Percentiles rank a stretch among this genome's conserved stretches.
These are phyloP conservation scores for Catostylus mosaicus DNA, from an alignment of 30 jellyfish, hydroid and myxozoan genomes.

Conservation along the genomic window DNA sequence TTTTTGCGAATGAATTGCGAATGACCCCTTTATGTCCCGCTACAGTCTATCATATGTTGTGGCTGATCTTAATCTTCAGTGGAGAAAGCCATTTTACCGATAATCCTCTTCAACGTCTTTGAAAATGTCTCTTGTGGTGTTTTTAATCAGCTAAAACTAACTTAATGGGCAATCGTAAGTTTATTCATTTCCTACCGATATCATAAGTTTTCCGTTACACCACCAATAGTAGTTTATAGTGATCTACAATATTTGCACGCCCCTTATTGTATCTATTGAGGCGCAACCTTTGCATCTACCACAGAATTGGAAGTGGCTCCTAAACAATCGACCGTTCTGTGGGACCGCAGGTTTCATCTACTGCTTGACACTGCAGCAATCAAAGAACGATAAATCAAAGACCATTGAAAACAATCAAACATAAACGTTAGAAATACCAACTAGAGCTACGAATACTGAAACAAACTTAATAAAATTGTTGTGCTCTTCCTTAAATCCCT, in stretches of 20 bases:
- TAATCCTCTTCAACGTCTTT: slow-evolving; percentile 28
- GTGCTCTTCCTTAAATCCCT: too few relatives aligned
- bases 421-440: too few relatives aligned
- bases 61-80: slow-evolving; percentile 40
- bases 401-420: neutral
- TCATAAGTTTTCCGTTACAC: slow-evolving; percentile 15
- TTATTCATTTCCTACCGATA: slow-evolving; percentile 25
- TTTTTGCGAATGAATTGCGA: slow-evolving; percentile 26
- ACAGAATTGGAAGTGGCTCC: slow-evolving; percentile 1
- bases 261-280: neutral
- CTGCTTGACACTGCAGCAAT: neutral
- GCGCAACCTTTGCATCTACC: slow-evolving; percentile 8
- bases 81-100: slow-evolving; percentile 42
- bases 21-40: slow-evolving; percentile 27
- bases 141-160: slow-evolving; percentile 32
- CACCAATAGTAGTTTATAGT: neutral
- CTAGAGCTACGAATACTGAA: too few relatives aligned
- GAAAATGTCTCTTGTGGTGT: slow-evolving; percentile 24
- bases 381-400: neutral
- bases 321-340: neutral
- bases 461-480: too few relatives aligned
- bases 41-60: slow-evolving; percentile 32
- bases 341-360: neutral
- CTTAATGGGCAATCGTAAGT: slow-evolving; percentile 33
- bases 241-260: neutral